phyloP scores from a whole-genome alignment of 2,888 invertebrate species.

The Hypselothyrea guttata region DNA sequence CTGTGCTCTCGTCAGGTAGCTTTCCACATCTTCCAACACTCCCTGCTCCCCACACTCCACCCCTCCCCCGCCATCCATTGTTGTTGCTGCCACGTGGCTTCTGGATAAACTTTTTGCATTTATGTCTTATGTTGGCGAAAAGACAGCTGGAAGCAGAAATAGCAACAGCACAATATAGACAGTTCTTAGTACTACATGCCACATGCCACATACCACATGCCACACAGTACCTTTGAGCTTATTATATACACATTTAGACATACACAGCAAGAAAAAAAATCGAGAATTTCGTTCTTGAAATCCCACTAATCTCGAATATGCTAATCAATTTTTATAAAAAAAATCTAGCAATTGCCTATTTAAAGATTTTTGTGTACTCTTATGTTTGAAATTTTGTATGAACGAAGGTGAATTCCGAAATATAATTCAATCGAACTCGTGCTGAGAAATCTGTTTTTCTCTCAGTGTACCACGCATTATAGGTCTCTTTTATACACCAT shows the following conservation, averaged over 20 bases:
- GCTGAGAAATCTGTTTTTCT: no score
- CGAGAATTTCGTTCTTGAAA: no score
- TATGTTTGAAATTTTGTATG: no score
- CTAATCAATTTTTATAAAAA: no score
- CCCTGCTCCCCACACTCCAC: neutral
- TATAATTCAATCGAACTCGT: no score
- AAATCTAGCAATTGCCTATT: no score
- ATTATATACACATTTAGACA: neutral
- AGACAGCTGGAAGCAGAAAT: conserved; percentile 31
- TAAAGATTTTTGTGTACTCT: no score
- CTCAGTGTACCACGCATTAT: neutral
- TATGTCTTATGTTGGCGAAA: conserved; percentile 48
- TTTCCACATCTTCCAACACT: neutral
- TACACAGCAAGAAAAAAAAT: no score
- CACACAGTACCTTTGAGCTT: neutral
- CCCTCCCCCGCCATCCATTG: neutral
- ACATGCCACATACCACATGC: conserved; percentile 15
- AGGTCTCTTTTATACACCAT: conserved; percentile 5
- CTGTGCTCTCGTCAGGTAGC: no score
- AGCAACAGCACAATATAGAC: conserved; percentile 27
- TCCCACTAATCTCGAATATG: no score
- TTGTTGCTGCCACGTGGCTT: neutral
- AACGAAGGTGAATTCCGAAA: no score
- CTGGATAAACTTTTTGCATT: conserved; percentile 53
- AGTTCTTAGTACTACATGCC: conserved; percentile 15